A percentile compares a stretch with the other conserved stretches of the same genome.
Conservation (phyloP, 1,140 invertebrate genomes). For the Tetramorium alpestre region DNA sequence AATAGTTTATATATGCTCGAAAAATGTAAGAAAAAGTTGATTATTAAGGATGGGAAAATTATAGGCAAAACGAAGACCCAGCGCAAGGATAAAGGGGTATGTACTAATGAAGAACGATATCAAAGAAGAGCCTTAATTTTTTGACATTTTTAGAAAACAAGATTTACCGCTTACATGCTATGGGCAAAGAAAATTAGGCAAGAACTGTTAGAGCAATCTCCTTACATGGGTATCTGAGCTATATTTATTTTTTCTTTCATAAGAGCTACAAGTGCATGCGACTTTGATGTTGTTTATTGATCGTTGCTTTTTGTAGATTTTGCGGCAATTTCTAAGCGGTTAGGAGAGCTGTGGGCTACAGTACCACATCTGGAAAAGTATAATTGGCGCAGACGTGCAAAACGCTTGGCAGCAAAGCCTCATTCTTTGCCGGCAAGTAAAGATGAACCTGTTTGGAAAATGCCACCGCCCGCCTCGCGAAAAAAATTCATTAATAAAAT, state of each 20-base stretch:
- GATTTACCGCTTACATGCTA: slow-evolving; percentile 95
- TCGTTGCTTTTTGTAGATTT: slow-evolving; percentile 88
- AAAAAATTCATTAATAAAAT: slow-evolving; percentile 86
- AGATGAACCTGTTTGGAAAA: slow-evolving; percentile 82
- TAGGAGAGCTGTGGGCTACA: slow-evolving; percentile 94
- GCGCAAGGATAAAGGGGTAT: slow-evolving; percentile 91
- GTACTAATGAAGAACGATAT: slow-evolving; percentile 69
- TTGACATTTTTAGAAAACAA: slow-evolving; percentile 88
- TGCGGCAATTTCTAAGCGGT: slow-evolving; percentile 91
- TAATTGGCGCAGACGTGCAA: slow-evolving; percentile 92
- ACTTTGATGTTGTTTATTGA: slow-evolving; percentile 77
- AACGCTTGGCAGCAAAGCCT: slow-evolving; percentile 88
- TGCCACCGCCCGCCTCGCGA: slow-evolving; percentile 80
- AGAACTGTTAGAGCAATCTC: slow-evolving; percentile 89
- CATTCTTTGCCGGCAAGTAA: slow-evolving; percentile 74
- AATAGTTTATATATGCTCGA: slow-evolving; percentile 92
- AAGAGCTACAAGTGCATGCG: slow-evolving; percentile 25
- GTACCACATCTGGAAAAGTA: slow-evolving; percentile 88
- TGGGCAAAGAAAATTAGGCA: slow-evolving; percentile 94
- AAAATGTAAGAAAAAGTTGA: slow-evolving; percentile 91
- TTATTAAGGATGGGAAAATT: slow-evolving; percentile 91
- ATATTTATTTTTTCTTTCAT: slow-evolving; percentile 56
- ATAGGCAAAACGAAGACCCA: slow-evolving; percentile 90
- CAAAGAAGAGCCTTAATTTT: slow-evolving; percentile 60
- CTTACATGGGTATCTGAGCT: slow-evolving; percentile 89